phyloP scores from a whole-genome alignment of 1,140 invertebrate species.

The Gonioctena quinquepunctata region DNA sequence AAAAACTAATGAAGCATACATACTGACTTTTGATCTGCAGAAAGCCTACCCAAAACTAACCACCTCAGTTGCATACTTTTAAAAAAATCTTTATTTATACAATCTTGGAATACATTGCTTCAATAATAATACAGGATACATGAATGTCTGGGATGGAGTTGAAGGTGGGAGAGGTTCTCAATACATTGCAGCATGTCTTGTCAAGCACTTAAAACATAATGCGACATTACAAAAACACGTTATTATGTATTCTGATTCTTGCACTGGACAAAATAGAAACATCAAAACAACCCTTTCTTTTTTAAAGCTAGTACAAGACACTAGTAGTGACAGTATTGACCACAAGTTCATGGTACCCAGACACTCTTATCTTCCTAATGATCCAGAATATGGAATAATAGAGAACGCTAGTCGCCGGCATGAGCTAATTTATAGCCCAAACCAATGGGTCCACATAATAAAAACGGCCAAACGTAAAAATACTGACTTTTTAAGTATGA shows the following conservation, averaged over 20 bases:
- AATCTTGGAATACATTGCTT: conserved; percentile 20
- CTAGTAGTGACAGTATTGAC: conserved; percentile 3
- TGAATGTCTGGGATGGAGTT: conserved; percentile 21
- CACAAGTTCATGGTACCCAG: conserved; percentile 20
- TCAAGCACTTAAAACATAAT: conserved; percentile 13
- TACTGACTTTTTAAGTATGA: background rate
- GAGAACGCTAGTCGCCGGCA: background rate
- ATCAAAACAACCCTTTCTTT: conserved; percentile 6
- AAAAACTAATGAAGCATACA: background rate
- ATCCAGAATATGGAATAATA: conserved; percentile 16
- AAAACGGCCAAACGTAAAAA: background rate
- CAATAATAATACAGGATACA: background rate
- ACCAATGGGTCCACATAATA: background rate
- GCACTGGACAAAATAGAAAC: conserved; percentile 24
- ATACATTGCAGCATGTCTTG: conserved; percentile 16
- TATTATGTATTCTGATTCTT: conserved; percentile 25
- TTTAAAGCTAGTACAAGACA: conserved; percentile 8
- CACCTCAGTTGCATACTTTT: conserved; percentile 18
- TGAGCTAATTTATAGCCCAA: background rate
- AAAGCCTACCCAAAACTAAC: conserved; percentile 23
- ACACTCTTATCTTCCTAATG: conserved; percentile 17
- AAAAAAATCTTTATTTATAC: conserved; percentile 16
- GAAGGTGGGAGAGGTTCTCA: conserved; percentile 17
- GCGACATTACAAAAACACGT: background rate
- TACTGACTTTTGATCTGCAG: conserved; percentile 22